phyloP scores from a whole-genome alignment of 2,797 vertebrate species.

The Catostomus latipinnis region DNA sequence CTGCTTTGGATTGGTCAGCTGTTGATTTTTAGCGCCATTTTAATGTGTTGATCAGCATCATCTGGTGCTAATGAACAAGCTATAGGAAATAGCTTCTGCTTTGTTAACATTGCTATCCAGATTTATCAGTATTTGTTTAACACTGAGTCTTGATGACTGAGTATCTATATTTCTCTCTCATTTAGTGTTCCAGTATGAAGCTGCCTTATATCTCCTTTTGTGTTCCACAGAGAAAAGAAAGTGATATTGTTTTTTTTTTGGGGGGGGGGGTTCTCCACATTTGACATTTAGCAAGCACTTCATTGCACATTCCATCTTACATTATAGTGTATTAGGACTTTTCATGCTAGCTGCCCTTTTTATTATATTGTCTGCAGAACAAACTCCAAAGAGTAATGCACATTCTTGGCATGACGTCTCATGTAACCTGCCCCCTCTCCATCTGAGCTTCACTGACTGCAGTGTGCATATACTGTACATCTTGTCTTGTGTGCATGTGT shows the following conservation, averaged over 20 bases:
- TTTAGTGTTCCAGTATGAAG: conserved; percentile 33
- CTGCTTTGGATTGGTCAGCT: conserved; percentile 41
- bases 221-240: too few species aligned
- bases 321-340: not conserved
- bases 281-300: not conserved
- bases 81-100: conserved; percentile 57
- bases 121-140: conserved; percentile 52
- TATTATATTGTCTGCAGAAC: conserved; percentile 6
- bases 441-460: conserved; percentile 31
- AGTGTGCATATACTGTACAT: not conserved
- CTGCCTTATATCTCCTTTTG: not conserved
- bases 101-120: conserved; percentile 44
- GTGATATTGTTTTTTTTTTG: too few species aligned
- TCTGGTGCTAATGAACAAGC: conserved; percentile 47
- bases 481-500: conserved; percentile 16
- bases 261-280: not conserved
- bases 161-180: conserved; percentile 31
- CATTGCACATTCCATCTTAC: not conserved
- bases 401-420: not conserved
- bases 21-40: conserved; percentile 52
- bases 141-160: conserved; percentile 37
- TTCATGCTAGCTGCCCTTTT: not conserved
- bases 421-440: conserved; percentile 6
- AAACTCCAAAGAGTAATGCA: not conserved
- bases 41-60: conserved; percentile 54